These are phyloP conservation scores for Rhorus exstirpatorius DNA, from an alignment of 2,888 invertebrate species.

Conservation along the genomic window DNA sequence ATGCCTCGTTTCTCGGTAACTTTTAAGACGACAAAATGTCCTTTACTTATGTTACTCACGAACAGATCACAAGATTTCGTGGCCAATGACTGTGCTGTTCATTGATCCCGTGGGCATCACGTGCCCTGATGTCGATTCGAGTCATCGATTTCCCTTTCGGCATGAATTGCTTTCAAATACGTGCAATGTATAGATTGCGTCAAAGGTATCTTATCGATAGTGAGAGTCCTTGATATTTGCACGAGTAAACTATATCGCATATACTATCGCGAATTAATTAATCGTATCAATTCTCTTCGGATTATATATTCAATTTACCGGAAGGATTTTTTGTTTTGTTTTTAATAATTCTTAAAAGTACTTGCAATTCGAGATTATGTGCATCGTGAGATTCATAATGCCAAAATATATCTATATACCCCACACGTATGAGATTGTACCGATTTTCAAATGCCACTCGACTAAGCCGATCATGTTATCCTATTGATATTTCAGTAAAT, in stretches of 20 bases:
- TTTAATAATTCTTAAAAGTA: slow-evolving; percentile 10
- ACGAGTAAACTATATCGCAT: neutral
- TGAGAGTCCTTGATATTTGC: slow-evolving; percentile 58
- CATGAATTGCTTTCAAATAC: neutral
- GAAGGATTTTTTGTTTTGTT: neutral
- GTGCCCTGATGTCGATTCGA: neutral
- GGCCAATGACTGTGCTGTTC: neutral
- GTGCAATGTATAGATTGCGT: slow-evolving; percentile 46
- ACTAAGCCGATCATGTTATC: slow-evolving; percentile 34
- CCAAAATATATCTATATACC: neutral
- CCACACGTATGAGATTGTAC: neutral
- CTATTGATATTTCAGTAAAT: slow-evolving; percentile 42
- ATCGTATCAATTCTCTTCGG: slow-evolving; percentile 34
- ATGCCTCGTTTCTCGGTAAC: too few species aligned
- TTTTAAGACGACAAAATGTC: too few species aligned
- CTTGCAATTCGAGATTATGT: slow-evolving; percentile 21
- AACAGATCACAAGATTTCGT: neutral
- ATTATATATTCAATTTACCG: slow-evolving; percentile 23
- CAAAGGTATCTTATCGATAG: slow-evolving; percentile 31
- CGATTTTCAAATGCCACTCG: slow-evolving; percentile 41
- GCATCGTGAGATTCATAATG: neutral
- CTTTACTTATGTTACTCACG: neutral
- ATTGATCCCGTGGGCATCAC: neutral
- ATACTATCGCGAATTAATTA: slow-evolving; percentile 26
- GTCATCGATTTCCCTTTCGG: slow-evolving; percentile 26